phyloP scores from a whole-genome alignment of 2,113 vertebrate species.

The Crotophaga sulcirostris region DNA sequence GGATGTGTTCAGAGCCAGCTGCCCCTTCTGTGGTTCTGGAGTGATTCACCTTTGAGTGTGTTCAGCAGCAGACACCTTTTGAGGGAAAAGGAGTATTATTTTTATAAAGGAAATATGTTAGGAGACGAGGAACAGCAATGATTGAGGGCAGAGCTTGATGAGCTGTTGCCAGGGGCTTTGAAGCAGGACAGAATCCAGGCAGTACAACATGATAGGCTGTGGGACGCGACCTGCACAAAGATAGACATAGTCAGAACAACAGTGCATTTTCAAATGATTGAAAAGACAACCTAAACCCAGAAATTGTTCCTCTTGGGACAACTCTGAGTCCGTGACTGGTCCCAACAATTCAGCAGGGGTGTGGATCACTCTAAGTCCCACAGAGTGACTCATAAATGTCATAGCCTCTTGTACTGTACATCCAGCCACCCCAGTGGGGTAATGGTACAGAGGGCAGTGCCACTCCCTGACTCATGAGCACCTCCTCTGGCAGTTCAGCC shows the following conservation, averaged over 20 bases:
- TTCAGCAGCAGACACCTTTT: background rate
- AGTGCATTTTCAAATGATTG: background rate
- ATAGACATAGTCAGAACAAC: background rate
- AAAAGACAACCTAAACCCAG: background rate
- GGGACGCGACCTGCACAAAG: fast-evolving
- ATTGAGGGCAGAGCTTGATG: background rate
- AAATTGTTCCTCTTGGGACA: background rate
- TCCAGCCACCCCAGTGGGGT: background rate
- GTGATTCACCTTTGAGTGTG: background rate
- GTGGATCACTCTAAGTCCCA: background rate
- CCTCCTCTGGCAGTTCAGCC: background rate
- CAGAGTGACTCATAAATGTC: slow-evolving; percentile 24
- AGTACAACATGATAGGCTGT: background rate
- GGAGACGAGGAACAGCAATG: background rate
- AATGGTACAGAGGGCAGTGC: slow-evolving; percentile 40
- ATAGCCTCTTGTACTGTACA: background rate
- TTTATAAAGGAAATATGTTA: background rate
- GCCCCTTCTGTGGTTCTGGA: background rate
- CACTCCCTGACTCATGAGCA: slow-evolving; percentile 37
- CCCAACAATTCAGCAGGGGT: background rate
- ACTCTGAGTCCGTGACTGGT: background rate
- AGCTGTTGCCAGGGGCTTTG: background rate
- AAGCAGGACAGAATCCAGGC: background rate
- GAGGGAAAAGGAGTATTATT: background rate
- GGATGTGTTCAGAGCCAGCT: background rate